Evolutionary conservation across 1,140 invertebrate genomes (phyloP), one percentile per base, ranked within the genome.

Genomic region (Drosophila gunungcola): DNA sequence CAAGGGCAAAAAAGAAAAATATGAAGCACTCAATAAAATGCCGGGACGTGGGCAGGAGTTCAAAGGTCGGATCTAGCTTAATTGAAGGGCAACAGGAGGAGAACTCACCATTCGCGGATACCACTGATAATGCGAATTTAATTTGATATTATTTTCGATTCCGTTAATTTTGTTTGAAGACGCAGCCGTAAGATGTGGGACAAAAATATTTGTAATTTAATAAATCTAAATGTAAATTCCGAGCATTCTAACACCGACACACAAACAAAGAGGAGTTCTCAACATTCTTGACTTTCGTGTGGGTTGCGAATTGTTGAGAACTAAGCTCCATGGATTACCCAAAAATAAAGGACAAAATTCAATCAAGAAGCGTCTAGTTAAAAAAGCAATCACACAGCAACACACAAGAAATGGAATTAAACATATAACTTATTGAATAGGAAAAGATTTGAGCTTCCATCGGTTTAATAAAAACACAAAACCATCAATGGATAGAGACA

Each of bases 41-140:
- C 6, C 3, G 12, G 29, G 12, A 45, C 39, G 53, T 55, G 25
- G 34, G 45, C 16, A 43, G 57, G 70, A 56, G 36, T 27, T 56
- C 67, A 73, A 49, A 39, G 25, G 58, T 58, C 25, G 58, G 29
- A 41, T 52, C 39, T 57, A 54, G 54, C 39, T 36, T 48, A 46
- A 51, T 52, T 36, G 45, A 51, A n/a, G 27, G 16, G 36, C 42
- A 39, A 49, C 36, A 32, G 27, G 32, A 39, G 21, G 25, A 29
- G 41, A 29, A 92, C 91, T 92, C 78, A 92, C 91, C 91, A 92
- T 92, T 61, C 91, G 91, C 70, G 91, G 91, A 91, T 92, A 92
- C 91, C 91, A 92, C 91, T 92, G 73, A 43, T 57, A 65, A 60
- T 54, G 42, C 38, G 55, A 75, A 75, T 51, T 45, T 52, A 70